phyloP scores from a whole-genome alignment of 2,113 vertebrate genomes.

The Pollimyrus isidori region DNA sequence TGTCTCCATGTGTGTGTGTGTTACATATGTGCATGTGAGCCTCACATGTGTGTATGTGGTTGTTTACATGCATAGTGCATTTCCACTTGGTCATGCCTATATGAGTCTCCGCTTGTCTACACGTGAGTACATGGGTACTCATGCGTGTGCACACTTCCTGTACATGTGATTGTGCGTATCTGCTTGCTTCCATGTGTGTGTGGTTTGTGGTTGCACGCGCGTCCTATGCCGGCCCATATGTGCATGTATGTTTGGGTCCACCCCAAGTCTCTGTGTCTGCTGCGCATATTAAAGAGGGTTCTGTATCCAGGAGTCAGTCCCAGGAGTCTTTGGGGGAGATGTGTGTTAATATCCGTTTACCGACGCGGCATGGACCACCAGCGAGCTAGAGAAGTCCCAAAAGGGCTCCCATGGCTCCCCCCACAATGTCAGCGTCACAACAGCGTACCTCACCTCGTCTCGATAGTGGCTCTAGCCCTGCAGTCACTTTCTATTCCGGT shows the following conservation, averaged over 20 bases:
- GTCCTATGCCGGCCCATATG: background rate
- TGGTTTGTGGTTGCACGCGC: background rate
- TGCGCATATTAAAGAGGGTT: background rate
- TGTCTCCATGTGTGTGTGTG: background rate
- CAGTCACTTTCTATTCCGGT: background rate
- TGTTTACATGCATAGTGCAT: background rate
- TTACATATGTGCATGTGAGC: background rate
- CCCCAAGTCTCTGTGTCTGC: background rate
- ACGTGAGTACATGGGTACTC: background rate
- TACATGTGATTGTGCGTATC: background rate
- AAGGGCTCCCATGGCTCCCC: background rate
- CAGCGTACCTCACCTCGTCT: background rate
- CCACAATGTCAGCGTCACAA: background rate
- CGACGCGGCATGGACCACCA: background rate
- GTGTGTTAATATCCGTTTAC: background rate
- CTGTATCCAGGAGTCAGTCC: background rate
- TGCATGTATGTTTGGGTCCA: background rate
- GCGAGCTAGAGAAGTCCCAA: background rate
- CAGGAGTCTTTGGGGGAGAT: background rate
- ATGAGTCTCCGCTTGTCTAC: background rate
- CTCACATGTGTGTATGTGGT: background rate
- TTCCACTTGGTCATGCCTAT: background rate
- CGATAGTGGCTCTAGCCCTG: background rate
- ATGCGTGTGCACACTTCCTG: background rate
- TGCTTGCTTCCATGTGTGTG: background rate